phyloP scores from a whole-genome alignment of 2,113 vertebrate genomes.

The Dromiciops gliroides region DNA sequence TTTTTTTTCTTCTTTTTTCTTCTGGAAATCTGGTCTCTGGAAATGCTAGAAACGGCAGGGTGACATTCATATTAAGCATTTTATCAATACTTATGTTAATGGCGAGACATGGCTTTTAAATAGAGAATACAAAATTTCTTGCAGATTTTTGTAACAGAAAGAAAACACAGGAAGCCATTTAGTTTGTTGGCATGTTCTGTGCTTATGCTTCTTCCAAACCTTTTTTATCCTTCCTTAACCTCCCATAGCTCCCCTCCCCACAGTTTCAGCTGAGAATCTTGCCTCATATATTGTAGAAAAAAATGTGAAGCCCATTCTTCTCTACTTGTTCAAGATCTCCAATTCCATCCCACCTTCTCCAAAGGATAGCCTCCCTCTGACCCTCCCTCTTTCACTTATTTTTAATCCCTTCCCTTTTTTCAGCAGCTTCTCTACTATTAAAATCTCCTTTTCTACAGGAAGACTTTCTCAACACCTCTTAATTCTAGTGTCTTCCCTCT shows the following conservation, averaged over 20 bases:
- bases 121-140: conserved; percentile 10
- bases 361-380: neutral
- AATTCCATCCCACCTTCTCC: neutral
- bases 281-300: neutral
- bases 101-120: neutral
- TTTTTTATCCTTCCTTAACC: neutral
- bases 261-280: neutral
- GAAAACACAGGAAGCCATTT: neutral
- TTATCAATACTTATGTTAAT: neutral
- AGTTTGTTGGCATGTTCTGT: neutral
- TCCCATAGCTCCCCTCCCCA: neutral
- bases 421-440: neutral
- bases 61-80: neutral
- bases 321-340: neutral
- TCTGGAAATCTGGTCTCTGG: neutral
- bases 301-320: neutral
- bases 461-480: neutral
- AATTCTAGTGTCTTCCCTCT: neutral
- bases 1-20: conserved; percentile 11
- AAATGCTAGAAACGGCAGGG: neutral
- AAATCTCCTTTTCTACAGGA: neutral
- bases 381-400: neutral
- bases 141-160: conserved; percentile 23
- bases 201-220: neutral
- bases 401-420: neutral